Evolutionary conservation across 2,797 vertebrate species (phyloP), one percentile per base, ranked within the genome.

Genomic region (Siniperca scherzeri): DNA sequence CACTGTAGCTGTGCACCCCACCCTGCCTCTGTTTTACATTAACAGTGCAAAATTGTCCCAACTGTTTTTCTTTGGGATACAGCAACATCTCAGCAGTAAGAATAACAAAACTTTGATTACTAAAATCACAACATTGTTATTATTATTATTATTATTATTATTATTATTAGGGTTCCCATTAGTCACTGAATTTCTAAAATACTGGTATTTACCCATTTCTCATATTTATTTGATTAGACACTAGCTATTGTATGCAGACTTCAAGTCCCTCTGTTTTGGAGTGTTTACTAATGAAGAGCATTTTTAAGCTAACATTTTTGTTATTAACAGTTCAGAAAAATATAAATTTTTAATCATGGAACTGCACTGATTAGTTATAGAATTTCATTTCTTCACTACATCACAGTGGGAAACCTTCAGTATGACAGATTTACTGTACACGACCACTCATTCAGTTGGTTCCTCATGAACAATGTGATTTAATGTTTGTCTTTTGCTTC

Each of bases 1-100:
- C 56, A 21, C 42, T 81, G 44, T 74, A 9, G 70, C 64, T 38
- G 52, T 22, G 59, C 22, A 44, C 33, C 71, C 33, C 79, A 72
- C 57, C 67, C 77, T 42, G 42, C 53, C 19, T 69, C 61, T 67
- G 55, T 81, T 83, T 82, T 22, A 59, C 55, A 71, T 75, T 72
- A 78, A 70, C 42, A 44, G 7, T 65, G n/a, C 46, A 38, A 46
- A 44, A 75, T n/a, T 80, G 40, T 56, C n/a, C 30, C 17, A n/a
- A 50, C 6, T 36, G 55, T 72, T 81, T 71, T 8, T 74, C 14
- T 73, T 61, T 76, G 25, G 19, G 38, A 46, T 11, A 42, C 7
- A 62, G n/a, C 42, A 71, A 74, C 69, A 44, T 30, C 0, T 72
- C 38, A 69, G 53, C 33, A 33, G n/a, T 3, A 70, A 75, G 40